Base-by-base conservation (phyloP, 2,113 vertebrate species). In the Vanacampus margaritifer region DNA sequence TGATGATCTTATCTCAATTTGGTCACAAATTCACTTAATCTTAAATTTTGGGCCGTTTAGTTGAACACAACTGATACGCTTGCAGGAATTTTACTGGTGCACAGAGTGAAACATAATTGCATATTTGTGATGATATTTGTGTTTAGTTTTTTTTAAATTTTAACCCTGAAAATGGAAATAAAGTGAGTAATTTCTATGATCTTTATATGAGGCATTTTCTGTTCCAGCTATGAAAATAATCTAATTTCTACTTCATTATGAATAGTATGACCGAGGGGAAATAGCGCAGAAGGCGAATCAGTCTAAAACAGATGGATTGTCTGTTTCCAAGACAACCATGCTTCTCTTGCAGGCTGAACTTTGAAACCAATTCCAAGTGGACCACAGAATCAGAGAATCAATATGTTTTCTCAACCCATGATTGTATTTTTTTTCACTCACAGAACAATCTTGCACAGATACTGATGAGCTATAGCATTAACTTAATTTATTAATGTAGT, bases 291-390 rank as follows among this genome's bases (percentile, higher is more conserved):
- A 54, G 23, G 19, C 13, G 37, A n/a, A 64, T 13, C 19, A 11
- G 10, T 45, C 43, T 37, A 37, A 14, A 32, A 51, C 46, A 48
- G 5, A 61, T 23, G 64, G 35, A 57, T 6, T 9, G 36, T 65
- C 41, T 64, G 84, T 85, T 73, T 58, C 80, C 76, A 72, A 4
- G 74, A 67, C 80, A 79, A 86, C 87, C 28, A 21, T 10, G 57
- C 43, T 63, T 79, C 71, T 72, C 68, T 32, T 72, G 67, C 70
- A 84, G 65, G 32, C 86, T 89, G 89, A 84, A 89, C 89, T 92
- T 91, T 91, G 89, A 88, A 64, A 87, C 73, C 73, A 84, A 87
- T 84, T 76, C 37, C 76, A 76, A 72, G 41, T 37, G 56, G 74
- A 19, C 58, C 28, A 45, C 23, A 39, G n/a, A 12, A 84, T 57